Evolutionary conservation across 2,888 invertebrate species (phyloP).

Genomic region (Thera obeliscata): DNA sequence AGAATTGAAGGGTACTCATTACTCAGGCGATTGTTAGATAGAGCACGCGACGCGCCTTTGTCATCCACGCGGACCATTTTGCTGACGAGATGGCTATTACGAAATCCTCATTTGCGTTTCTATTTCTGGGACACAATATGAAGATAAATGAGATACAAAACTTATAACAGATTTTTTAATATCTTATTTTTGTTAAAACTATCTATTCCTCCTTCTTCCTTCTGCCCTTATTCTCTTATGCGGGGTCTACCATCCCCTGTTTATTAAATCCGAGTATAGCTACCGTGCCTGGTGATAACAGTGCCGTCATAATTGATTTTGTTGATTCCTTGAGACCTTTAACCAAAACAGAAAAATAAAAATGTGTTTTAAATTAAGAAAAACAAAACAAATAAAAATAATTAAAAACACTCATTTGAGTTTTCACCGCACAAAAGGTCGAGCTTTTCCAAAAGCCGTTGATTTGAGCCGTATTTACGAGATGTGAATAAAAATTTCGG

Average conservation of each 20-base stretch:
- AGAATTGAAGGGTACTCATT: constrained; percentile 63
- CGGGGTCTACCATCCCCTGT: too few species aligned
- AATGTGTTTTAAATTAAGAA: constrained; percentile 5
- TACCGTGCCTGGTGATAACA: too few species aligned
- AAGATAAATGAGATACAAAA: not conserved
- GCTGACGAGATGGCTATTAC: constrained; percentile 41
- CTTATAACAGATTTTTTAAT: too few species aligned
- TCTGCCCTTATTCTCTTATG: too few species aligned
- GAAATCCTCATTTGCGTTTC: constrained; percentile 36
- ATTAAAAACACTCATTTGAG: constrained; percentile 26
- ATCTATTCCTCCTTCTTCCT: too few species aligned
- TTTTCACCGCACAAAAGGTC: constrained; percentile 42
- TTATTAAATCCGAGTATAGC: too few species aligned
- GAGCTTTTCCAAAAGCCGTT: constrained; percentile 46
- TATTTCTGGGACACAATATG: constrained; percentile 16
- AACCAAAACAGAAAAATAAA: not conserved
- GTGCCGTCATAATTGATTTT: not conserved
- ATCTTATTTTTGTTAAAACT: too few species aligned
- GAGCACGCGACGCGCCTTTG: constrained; percentile 66
- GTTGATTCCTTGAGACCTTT: not conserved
- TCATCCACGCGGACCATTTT: constrained; percentile 52
- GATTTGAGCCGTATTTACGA: constrained; percentile 48
- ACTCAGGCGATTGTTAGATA: constrained; percentile 68
- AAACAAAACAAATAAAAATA: constrained; percentile 12
- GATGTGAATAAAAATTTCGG: constrained; percentile 45